Evolutionary conservation across 2,797 vertebrate genomes (phyloP).

Genomic region (Tapirus indicus): DNA sequence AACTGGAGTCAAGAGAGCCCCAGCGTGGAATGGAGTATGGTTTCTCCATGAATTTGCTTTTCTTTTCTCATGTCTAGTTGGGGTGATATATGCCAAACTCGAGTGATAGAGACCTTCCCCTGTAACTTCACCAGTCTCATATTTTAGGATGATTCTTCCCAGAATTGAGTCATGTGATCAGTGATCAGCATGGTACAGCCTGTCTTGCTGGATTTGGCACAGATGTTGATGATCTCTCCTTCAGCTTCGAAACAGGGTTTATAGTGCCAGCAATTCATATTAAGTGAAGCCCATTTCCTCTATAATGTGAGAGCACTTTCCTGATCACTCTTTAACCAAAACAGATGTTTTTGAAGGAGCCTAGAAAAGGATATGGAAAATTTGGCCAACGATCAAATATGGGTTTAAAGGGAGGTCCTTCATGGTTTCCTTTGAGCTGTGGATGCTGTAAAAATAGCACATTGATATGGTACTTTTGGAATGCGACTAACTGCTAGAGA

Average conservation of each 20-base stretch:
- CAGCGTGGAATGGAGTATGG: not conserved
- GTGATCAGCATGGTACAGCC: not conserved
- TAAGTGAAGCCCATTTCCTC: constrained; percentile 85
- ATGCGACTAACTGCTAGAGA: constrained; percentile 67
- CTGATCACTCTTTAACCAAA: constrained; percentile 87
- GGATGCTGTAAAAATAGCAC: constrained; percentile 67
- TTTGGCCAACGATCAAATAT: constrained; percentile 84
- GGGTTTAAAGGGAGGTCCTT: constrained; percentile 85
- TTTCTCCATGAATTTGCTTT: not conserved
- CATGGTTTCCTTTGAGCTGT: constrained; percentile 72
- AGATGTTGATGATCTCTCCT: not conserved
- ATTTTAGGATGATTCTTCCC: not conserved
- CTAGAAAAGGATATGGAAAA: constrained; percentile 87
- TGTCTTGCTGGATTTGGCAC: constrained; percentile 23
- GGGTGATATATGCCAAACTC: not conserved
- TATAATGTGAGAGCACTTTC: constrained; percentile 81
- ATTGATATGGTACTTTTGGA: constrained; percentile 69
- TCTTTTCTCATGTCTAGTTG: not conserved
- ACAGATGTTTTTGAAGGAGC: constrained; percentile 85
- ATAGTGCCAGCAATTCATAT: constrained; percentile 78
- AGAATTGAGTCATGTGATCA: constrained; percentile 4
- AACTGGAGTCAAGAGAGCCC: not conserved
- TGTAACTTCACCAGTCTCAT: not conserved
- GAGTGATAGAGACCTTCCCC: not conserved
- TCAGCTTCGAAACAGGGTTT: constrained; percentile 53